Conservation (phyloP, 2,797 vertebrate genomes). For the Cyprinella venusta region DNA sequence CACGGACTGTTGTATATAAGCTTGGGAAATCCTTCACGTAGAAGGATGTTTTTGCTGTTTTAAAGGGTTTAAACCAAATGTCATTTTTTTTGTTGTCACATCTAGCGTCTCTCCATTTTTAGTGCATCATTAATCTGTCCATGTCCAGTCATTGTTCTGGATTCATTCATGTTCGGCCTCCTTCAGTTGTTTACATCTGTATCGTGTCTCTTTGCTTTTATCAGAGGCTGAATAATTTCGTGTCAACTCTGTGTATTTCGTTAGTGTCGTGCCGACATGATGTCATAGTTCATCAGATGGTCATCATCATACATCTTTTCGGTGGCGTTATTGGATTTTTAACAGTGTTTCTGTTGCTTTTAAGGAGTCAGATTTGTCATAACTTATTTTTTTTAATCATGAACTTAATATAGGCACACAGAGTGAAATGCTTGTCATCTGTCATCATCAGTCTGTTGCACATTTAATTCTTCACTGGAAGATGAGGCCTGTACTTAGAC, state of each 20-base stretch:
- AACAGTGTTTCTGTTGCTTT: background rate
- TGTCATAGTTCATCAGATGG: background rate
- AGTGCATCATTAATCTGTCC: background rate
- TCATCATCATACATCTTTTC: background rate
- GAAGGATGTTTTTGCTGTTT: background rate
- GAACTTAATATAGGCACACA: background rate
- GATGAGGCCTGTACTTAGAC: background rate
- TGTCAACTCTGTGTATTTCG: background rate
- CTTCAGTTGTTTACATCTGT: constrained; percentile 20
- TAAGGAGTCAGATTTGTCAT: background rate
- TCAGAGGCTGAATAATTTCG: background rate
- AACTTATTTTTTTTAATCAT: background rate
- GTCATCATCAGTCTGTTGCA: background rate
- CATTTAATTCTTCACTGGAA: background rate
- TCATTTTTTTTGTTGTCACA: background rate
- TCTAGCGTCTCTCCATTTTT: background rate
- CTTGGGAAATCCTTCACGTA: background rate
- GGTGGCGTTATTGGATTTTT: background rate
- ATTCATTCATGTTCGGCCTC: constrained; percentile 17
- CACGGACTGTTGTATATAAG: background rate
- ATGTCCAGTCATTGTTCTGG: background rate
- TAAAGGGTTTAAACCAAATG: background rate
- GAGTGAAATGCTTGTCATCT: background rate
- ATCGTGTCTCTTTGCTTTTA: background rate
- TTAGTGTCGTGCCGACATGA: background rate